Percentiles rank a stretch among this genome's conserved stretches.
phyloP scores from a whole-genome alignment of 2,113 vertebrate genomes.

The Gambusia holbrooki region DNA sequence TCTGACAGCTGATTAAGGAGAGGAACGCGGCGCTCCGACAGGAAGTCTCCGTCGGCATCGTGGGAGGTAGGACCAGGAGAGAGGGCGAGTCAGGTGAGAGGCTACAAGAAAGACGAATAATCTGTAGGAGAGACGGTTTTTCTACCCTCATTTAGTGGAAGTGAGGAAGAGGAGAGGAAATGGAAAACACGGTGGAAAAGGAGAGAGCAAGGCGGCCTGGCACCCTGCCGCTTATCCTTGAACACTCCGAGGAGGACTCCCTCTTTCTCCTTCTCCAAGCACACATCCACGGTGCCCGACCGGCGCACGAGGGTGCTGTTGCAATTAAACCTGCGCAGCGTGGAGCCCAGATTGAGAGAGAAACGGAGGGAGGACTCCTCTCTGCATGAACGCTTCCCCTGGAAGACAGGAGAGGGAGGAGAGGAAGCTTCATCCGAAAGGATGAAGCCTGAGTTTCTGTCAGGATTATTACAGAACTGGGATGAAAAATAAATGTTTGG shows the following conservation, averaged over 20 bases:
- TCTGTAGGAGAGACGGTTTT: constrained; percentile 22
- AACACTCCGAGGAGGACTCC: constrained; percentile 80
- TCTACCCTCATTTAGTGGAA: constrained; percentile 12
- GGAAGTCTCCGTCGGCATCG: constrained; percentile 59
- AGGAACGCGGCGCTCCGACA: constrained; percentile 66
- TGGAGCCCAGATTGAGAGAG: constrained; percentile 71
- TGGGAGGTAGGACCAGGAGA: constrained; percentile 58
- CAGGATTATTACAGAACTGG: neutral
- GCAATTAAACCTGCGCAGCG: constrained; percentile 81
- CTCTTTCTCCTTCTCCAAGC: constrained; percentile 55
- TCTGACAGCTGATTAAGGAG: constrained; percentile 76
- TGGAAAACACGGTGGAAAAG: constrained; percentile 57
- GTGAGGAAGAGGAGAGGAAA: constrained; percentile 44
- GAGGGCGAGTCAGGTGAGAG: constrained; percentile 9
- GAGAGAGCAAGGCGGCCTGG: constrained; percentile 64
- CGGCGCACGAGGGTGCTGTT: constrained; percentile 79
- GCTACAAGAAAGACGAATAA: constrained; percentile 33
- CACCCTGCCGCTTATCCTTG: constrained; percentile 82
- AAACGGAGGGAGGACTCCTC: constrained; percentile 58
- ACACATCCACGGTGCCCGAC: constrained; percentile 48
- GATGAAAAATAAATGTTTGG: neutral
- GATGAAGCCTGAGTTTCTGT: constrained; percentile 8
- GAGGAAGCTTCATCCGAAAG: constrained; percentile 1
- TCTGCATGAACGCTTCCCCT: constrained; percentile 57
- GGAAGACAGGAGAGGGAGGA: constrained; percentile 42